Conservation (phyloP, 2,113 vertebrate species). For the Trogon surrucura region DNA sequence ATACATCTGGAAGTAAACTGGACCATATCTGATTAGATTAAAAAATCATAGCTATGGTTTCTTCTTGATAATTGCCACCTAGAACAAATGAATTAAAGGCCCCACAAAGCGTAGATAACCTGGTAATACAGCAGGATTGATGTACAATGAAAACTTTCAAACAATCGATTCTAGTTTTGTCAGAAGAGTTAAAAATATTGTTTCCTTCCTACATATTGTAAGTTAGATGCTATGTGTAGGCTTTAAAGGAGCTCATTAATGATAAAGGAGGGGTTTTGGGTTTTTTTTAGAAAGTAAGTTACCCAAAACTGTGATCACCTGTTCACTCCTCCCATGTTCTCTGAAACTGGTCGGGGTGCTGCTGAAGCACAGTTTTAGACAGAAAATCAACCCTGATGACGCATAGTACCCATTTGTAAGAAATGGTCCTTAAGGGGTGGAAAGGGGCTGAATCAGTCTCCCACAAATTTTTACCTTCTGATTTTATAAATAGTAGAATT, state of each 20-base stretch:
- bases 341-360: fast-evolving
- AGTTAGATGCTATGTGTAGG: not conserved
- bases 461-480: not conserved
- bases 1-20: not conserved
- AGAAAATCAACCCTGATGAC: not conserved
- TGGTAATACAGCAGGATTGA: not conserved
- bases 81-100: not conserved
- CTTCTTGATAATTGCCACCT: not conserved
- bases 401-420: not conserved
- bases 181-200: not conserved
- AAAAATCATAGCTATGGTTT: not conserved
- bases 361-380: not conserved
- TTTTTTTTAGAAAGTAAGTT: not conserved
- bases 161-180: not conserved
- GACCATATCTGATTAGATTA: not conserved
- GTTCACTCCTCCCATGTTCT: not conserved
- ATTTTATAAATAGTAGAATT: not conserved
- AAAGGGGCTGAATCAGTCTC: not conserved
- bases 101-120: not conserved
- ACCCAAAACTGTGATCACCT: not conserved
- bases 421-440: not conserved
- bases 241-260: not conserved
- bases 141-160: not conserved
- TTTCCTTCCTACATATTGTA: not conserved
- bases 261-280: fast-evolving